Base-by-base conservation (phyloP, 2,797 vertebrate genomes). In the Pseudochaenichthys georgianus region DNA sequence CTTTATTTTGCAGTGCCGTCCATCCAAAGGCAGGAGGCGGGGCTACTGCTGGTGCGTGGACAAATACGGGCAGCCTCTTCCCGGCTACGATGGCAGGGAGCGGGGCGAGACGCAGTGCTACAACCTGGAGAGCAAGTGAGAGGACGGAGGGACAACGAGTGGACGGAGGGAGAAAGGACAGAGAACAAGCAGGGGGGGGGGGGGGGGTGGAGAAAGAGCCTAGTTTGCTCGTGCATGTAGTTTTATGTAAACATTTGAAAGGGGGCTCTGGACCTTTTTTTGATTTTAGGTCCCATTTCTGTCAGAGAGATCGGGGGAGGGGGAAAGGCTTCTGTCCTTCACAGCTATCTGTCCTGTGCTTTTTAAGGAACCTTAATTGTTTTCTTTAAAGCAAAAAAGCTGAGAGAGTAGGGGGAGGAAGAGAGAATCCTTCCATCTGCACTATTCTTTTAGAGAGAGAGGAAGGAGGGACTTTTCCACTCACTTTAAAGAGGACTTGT, bases 21-120 rank as follows among this genome's bases (percentile, higher is more conserved):
- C 98, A 3, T 98, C 98, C 85, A 98, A 97, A 93, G 98, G 98
- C 86, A 93, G 96, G 77, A 98, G 95, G 89, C 94, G 98, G 76
- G 98, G 98, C 64, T 95, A 95, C 88, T 99, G 98, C 93, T 99
- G 97, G 98, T 99, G 97, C 0, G 98, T 99, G 90, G 97, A 99
- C 93, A 99, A 97, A 89, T 99, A 98, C 0, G 98, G 98, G 57
- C 96, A 98, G 83, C 89, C 95, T 0, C 94, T 99, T 46, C 97
- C 97, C 0, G 95, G 96, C 19, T 96, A 95, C 1, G 92, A 96
- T 3, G 87, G 91, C 70, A 95, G 95, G 63, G 95, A 95, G 45
- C 95, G 94, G 50, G 95, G 93, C 15, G 96, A 97, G n/a, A 90
- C 94, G 23, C 96, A 97, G 70, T 99, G 97, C 90, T 96, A 96